Base-by-base conservation (phyloP, 2,888 invertebrate species). In the Alloplasta piceator region DNA sequence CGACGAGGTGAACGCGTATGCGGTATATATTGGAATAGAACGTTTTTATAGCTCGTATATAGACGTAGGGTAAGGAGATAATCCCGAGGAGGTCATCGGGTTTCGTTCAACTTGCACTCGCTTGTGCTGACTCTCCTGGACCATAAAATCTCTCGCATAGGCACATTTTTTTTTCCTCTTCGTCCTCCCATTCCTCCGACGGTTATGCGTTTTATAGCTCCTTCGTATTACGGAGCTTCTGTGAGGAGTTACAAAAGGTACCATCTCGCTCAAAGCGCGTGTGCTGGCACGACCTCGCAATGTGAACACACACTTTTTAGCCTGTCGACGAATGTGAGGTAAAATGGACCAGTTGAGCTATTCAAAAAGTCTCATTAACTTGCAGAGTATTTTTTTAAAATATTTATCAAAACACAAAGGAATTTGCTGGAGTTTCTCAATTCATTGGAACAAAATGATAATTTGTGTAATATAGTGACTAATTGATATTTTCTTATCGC, bases 71-170 rank as follows among this genome's bases (percentile, higher is more conserved):
- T 82, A 82, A 82, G 74, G 46, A 71, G 80, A 82, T 82, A 82
- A 80, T 82, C 66, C 61, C 48, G 56, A 38, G 73, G 82, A 82
- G 82, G 82, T 82, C 82, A 72, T 82, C 80, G 64, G 58, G 80
- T 80, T 82, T 74, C 73, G 77, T 81, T 74, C 46, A 64, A 76
- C 66, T 71, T 71, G 64, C 58, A 52, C 16, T 48, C 39, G 56
- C 38, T 39, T 12, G 60, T 7, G 66, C 72, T 36, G 56, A 48
- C 50, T 63, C 58, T 48, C 48, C 63, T 67, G 78, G 67, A 67
- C 64, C 74, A 66, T 74, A 58, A 66, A 56, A 74, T 74, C 56
- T 58, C 58, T 50, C 46, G 52, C 48, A 66, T 60, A 55, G 41
- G 70, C 70, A 50, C 52, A 5, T 26, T 61, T 61, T 50, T n/a